phyloP scores from a whole-genome alignment of 2,888 invertebrate species.

The Monopis laevigella region DNA sequence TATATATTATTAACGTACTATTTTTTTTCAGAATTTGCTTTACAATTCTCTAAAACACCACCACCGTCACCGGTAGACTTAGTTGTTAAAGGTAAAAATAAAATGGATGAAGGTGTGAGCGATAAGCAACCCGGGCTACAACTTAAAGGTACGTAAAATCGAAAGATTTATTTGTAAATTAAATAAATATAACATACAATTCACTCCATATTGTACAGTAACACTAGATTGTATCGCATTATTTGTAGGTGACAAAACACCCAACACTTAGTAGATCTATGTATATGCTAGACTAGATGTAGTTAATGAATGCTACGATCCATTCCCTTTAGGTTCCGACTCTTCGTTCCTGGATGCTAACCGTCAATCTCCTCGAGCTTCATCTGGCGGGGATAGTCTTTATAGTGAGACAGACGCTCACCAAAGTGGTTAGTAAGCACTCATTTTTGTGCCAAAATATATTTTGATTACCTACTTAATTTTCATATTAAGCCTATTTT shows the following conservation, averaged over 20 bases:
- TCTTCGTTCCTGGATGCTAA: constrained; percentile 56
- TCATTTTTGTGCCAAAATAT: too few relatives aligned
- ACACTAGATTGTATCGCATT: too few relatives aligned
- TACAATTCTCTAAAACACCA: constrained; percentile 74
- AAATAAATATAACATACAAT: too few relatives aligned
- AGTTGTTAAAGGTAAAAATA: constrained; percentile 58
- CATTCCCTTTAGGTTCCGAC: constrained; percentile 49
- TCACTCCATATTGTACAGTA: too few relatives aligned
- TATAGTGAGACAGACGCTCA: constrained; percentile 60
- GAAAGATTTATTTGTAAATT: neutral
- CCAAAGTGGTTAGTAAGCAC: constrained; percentile 60
- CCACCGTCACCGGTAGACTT: constrained; percentile 77
- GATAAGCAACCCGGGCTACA: constrained; percentile 54
- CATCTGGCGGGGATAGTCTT: constrained; percentile 56
- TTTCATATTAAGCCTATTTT: too few relatives aligned
- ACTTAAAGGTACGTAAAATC: constrained; percentile 49
- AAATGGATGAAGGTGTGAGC: constrained; percentile 41
- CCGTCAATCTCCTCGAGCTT: constrained; percentile 55
- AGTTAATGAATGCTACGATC: constrained; percentile 10
- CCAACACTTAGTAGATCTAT: too few relatives aligned
- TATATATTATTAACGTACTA: neutral
- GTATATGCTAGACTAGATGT: constrained; percentile 7
- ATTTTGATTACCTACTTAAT: too few relatives aligned
- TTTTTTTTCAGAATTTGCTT: constrained; percentile 64
- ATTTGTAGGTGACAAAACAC: too few relatives aligned